Evolutionary conservation across 1,140 invertebrate genomes (phyloP), one percentile per base, ranked within the genome.

Genomic region (Formica selysi): DNA sequence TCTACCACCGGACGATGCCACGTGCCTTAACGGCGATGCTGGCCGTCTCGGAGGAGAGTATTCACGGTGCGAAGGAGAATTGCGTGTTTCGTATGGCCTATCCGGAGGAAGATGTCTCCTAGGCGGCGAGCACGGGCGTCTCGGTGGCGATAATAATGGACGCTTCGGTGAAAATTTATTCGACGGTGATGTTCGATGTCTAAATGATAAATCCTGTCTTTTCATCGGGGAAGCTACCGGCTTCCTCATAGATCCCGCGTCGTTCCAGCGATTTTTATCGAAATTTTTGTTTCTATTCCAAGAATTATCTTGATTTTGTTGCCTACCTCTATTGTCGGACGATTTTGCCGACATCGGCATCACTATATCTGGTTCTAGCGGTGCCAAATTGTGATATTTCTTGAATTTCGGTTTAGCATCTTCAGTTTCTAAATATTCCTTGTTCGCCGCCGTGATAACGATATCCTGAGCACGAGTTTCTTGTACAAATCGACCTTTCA

Each of bases 401-500:
- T 87, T 94, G 3, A 81, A 71, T n/a, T 70, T 71, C 0, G 90
- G 44, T 10, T 85, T 85, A 32, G 38, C 22, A 3, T 65, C 32
- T 1, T 68, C 41, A 4, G 70, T 79, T 19, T 86, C 48, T 41
- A 73, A 32, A 70, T 91, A 93, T 57, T 87, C 86, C 22, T 91
- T 90, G 83, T 95, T 95, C n/a, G 90, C 26, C 0, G 93, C 90
- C 0, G 93, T 94, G 2, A 95, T 93, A 6, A 93, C 48, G 38
- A 94, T 93, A 57, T 94, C 92, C 16, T 93, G 89, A 0, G 86
- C 38, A 1, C 74, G 79, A 16, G 81, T 92, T 85, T 94, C 92
- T 67, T 94, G 93, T 1, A 94, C 86, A 38, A 91, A 93, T 73
- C 93, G 94, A 54, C 92, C 91, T 76, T 92, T 93, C 41, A 93